Base-by-base conservation (phyloP, 1,140 invertebrate genomes). In the Nephila pilipes region DNA sequence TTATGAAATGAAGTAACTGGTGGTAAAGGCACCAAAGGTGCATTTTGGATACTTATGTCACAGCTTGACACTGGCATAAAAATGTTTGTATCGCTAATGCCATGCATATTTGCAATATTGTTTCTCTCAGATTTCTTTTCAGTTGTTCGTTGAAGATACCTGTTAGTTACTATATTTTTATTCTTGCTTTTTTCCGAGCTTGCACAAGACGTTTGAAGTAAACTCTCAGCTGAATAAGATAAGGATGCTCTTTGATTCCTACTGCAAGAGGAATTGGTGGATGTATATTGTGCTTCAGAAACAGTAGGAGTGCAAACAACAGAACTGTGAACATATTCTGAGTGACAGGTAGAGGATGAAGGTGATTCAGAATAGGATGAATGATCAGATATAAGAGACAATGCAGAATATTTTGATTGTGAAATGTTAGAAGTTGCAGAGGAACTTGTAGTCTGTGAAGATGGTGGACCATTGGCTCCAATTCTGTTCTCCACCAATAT, bases 151-250 rank as follows among this genome's bases (percentile, higher is more conserved):
- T 87, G 85, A 32, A 57, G 46, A 87, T 87, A 93, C 12, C 91
- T 75, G 79, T 87, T 85, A 38, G 32, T 75, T 3, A 69, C 60
- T 22, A 20, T 6, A 38, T 58, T 87, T 32, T 92, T 92, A 8
- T 87, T 87, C 60, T 93, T 93, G 63, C 54, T 89, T 36, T 93
- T 93, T 12, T 93, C 92, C 55, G 91, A 93, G 38, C 55, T 93
- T 38, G 55, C 92, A 89, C 75, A 93, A 57, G 92, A 89, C 16
- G 94, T 94, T 55, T 95, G 95, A 29, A 95, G 94, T 94, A 95
- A 95, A 94, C 95, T 95, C 54, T 95, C 95, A 20, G 95, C 95
- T 57, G 95, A 95, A 87, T 94, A 94, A 69, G 94, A 94, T n/a
- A 93, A 65, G 32, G 93, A 80, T 54, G 90, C 16, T 85, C 92